Base-by-base conservation (phyloP, 2,888 invertebrate genomes). In the Smittia sp. region DNA sequence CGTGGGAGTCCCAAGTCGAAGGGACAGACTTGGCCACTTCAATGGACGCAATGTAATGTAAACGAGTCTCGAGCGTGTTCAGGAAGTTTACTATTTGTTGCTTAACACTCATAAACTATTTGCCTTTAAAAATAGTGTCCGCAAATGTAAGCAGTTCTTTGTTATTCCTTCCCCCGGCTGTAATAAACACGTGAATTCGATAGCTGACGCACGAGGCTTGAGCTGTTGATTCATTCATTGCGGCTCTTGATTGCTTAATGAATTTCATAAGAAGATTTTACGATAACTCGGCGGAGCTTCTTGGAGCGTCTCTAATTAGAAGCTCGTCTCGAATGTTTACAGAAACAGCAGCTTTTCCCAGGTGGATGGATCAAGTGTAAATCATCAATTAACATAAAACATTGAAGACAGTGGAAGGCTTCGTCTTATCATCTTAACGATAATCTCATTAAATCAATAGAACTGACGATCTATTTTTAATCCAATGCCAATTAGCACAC, bases 61-160 rank as follows among this genome's bases (percentile, higher is more conserved):
- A 46, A 46, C 46, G 15, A 46, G 6, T 6, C 2, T 13, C 46
- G 46, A 15, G 46, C 46, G 15, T 15, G 13, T 11, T 13, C 46
- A 46, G 46, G 46, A 46, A 46, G 46, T 46, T 46, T 46, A 15
- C 46, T 46, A 15, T 46, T 46, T 46, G 46, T 46, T 46, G 46
- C 46, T 46, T 13, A 46, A 46, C 46, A 58, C 2, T 6, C 58
- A 58, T 22, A 22, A 58, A 58, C 58, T 20, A 58, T 58, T 58
- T 18, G n/a, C 58, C 20, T 18, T 20, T 18, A 58, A 22, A 58
- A 58, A 46, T 13, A 20, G n/a, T 58, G 58, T 58, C 58, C 22
- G 58, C 58, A 58, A 58, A 58, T 58, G 58, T 58, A 58, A 58
- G 58, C 58, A 22, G 58, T 58, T 20, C 22, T 22, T 52, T 58